phyloP scores from a whole-genome alignment of 2,888 invertebrate genomes.

The Globia sparganii region DNA sequence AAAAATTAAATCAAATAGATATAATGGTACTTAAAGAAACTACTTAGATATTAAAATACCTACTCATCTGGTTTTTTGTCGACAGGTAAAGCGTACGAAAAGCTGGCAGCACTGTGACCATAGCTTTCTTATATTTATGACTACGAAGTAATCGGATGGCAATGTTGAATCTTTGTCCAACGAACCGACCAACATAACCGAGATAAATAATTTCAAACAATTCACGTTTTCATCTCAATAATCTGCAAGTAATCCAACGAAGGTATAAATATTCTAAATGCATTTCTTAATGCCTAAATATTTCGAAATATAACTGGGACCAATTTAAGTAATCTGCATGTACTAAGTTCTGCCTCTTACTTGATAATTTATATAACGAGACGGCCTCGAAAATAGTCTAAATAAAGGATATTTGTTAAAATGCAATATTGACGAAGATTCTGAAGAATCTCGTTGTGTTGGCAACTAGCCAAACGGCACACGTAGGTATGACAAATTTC shows the following conservation, averaged over 20 bases:
- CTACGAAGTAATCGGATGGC: background rate
- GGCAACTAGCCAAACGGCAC: background rate
- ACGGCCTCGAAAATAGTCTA: conserved; percentile 53
- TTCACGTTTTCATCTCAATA: conserved; percentile 37
- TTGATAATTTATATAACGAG: conserved; percentile 50
- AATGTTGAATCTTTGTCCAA: background rate
- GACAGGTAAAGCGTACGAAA: background rate
- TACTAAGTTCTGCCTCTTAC: conserved; percentile 55
- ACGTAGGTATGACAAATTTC: conserved; percentile 16
- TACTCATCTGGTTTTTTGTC: background rate
- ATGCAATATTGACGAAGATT: conserved; percentile 8
- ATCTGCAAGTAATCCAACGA: conserved; percentile 19
- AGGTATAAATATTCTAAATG: conserved; percentile 27
- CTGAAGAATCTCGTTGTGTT: background rate
- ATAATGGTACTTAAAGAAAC: background rate
- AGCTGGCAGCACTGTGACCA: background rate
- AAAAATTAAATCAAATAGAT: too few relatives aligned
- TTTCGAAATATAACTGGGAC: conserved; percentile 39
- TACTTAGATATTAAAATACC: background rate
- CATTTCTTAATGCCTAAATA: conserved; percentile 41
- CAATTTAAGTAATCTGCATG: conserved; percentile 52
- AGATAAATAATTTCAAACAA: conserved; percentile 13
- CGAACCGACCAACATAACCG: background rate
- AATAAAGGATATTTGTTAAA: conserved; percentile 52
- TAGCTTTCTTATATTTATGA: background rate